These are phyloP conservation scores for Xylota segnis DNA, from an alignment of 2,888 invertebrate species.

Conservation along the genomic window DNA sequence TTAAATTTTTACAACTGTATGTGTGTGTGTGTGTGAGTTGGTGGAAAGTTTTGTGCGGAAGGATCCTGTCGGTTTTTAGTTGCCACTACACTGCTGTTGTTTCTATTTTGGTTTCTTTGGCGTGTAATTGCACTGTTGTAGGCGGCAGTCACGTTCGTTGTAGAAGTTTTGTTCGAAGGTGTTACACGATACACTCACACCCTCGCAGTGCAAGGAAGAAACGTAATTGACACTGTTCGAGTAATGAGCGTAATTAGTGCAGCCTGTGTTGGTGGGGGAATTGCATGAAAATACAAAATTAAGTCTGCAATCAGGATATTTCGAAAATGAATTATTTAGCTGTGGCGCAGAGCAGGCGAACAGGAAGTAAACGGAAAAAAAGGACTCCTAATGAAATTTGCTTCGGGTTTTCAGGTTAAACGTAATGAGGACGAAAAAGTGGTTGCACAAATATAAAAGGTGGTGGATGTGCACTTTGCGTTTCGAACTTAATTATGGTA, in stretches of 20 bases:
- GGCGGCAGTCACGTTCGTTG: conserved; percentile 9
- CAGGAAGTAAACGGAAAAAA: neutral
- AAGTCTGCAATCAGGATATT: conserved; percentile 46
- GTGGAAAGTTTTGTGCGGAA: neutral
- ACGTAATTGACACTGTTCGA: conserved; percentile 55
- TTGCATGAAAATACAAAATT: conserved; percentile 30
- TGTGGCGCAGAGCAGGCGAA: neutral
- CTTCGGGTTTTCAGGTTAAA: neutral
- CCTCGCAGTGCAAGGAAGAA: neutral
- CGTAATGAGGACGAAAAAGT: neutral
- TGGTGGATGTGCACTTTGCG: neutral
- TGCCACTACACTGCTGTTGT: neutral
- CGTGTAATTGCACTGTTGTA: conserved; percentile 12
- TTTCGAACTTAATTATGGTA: conserved; percentile 1
- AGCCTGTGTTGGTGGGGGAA: neutral
- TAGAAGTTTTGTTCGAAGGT: neutral
- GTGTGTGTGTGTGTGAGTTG: too few species aligned
- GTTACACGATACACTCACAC: conserved; percentile 12
- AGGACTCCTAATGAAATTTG: conserved; percentile 7
- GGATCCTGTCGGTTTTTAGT: conserved; percentile 10
- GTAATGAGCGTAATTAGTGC: conserved; percentile 56
- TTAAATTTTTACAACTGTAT: conserved; percentile 24
- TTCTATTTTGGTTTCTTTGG: neutral
- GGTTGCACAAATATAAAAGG: neutral
- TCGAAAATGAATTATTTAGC: conserved; percentile 7